These are phyloP conservation scores for Cyphomyrus plagiostoma DNA, from an alignment of 2,113 vertebrate species.

Conservation along the genomic window DNA sequence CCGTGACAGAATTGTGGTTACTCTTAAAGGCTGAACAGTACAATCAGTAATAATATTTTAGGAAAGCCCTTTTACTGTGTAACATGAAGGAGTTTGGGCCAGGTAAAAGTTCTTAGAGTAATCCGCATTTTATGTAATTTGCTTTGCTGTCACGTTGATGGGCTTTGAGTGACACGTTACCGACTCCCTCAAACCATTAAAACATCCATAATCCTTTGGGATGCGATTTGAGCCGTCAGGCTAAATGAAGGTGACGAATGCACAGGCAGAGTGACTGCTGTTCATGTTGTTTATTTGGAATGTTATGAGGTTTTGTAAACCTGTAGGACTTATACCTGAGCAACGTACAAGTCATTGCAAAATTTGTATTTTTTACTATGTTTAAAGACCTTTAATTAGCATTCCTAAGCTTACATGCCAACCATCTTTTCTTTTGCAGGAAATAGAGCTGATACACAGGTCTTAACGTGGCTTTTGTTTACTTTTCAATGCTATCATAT, in stretches of 20 bases:
- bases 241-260: conserved; percentile 37
- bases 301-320: not conserved
- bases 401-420: not conserved
- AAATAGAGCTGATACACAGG: not conserved
- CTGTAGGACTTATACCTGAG: not conserved
- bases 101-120: conserved; percentile 37
- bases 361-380: not conserved
- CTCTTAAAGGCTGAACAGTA: conserved; percentile 40
- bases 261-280: conserved; percentile 14
- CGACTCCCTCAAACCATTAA: conserved; percentile 50
- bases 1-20: conserved; percentile 46
- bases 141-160: conserved; percentile 43
- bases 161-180: conserved; percentile 31
- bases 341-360: not conserved
- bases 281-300: conserved; percentile 30
- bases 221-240: conserved; percentile 51
- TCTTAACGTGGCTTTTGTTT: not conserved
- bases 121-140: conserved; percentile 51
- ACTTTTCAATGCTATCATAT: not conserved
- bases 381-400: not conserved
- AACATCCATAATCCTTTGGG: conserved; percentile 48
- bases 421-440: not conserved
- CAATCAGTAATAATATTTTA: conserved; percentile 35
- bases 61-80: conserved; percentile 16
- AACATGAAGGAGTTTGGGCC: conserved; percentile 37